phyloP scores from a whole-genome alignment of 2,797 vertebrate genomes.

The Coregonus ussuriensis region DNA sequence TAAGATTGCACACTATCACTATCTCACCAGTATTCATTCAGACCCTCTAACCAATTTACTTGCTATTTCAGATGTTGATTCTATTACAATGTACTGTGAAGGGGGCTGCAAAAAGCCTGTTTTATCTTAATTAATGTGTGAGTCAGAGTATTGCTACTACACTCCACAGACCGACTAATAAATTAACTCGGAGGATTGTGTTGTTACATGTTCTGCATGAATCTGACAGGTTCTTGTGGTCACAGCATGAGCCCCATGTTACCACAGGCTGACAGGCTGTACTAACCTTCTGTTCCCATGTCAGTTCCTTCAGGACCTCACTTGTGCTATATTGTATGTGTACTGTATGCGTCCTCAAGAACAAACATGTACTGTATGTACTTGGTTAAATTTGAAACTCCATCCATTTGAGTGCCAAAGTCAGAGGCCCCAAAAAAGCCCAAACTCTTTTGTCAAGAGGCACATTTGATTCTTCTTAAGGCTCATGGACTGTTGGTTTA shows the following conservation, averaged over 20 bases:
- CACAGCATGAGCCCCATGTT: background rate
- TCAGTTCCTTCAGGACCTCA: conserved; percentile 10
- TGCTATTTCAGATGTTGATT: background rate
- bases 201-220: background rate
- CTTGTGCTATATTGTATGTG: conserved; percentile 1
- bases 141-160: background rate
- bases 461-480: background rate
- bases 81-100: background rate
- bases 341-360: conserved; percentile 27
- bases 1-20: background rate
- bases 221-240: background rate
- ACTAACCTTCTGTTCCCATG: background rate
- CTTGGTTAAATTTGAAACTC: background rate
- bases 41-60: background rate
- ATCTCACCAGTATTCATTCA: background rate
- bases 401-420: background rate
- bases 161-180: background rate
- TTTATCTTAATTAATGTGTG: background rate
- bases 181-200: background rate
- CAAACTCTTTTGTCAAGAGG: background rate
- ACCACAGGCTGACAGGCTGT: background rate
- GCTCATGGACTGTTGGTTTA: background rate
- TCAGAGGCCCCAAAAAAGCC: background rate
- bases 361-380: background rate
- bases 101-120: background rate